Base-by-base conservation (phyloP, 2,797 vertebrate genomes). In the Hoplostethus mediterraneus region DNA sequence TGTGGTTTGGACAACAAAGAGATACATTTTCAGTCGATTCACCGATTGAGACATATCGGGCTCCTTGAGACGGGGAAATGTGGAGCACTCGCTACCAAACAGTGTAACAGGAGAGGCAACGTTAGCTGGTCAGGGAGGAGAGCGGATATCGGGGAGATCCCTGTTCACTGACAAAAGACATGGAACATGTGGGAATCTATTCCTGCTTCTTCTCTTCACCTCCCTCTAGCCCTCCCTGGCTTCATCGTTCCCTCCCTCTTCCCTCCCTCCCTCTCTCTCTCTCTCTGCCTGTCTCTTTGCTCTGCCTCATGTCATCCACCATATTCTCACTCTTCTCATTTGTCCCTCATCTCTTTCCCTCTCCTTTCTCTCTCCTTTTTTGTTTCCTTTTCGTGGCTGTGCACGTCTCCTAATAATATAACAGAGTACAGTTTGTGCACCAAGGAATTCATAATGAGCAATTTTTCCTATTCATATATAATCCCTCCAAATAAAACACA, bases 1-100 rank as follows among this genome's bases (percentile, higher is more conserved):
- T 28, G 28, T 28, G 28, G 28, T 28, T 87, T 77, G 79, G 85
- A 86, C 88, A 88, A 92, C 89, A 92, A 90, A 88, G 90, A 89
- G 80, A 86, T 82, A 71, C 71, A 90, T 88, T 87, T 87, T 82
- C 88, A 80, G 89, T 69, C 30, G 40, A 28, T 81, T 75, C 71
- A 31, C 73, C 86, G 77, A 80, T 79, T 69, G 83, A 85, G 74
- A 81, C 71, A 64, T 79, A 61, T 82, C 63, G 73, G 69, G 77
- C 78, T 83, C 87, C 77, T 81, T 86, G 79, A 66, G 75, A 80
- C 6, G 33, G 79, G 53, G 59, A 81, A 80, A 79, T 76, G 70
- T 80, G 76, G 75, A 86, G 81, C 88, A 85, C 78, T 70, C 88
- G 89, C 82, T 85, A 0, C 77, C 53, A 5, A 67, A 66, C 64